Conservation (phyloP, 2,888 invertebrate genomes). For the Autographa gamma region DNA sequence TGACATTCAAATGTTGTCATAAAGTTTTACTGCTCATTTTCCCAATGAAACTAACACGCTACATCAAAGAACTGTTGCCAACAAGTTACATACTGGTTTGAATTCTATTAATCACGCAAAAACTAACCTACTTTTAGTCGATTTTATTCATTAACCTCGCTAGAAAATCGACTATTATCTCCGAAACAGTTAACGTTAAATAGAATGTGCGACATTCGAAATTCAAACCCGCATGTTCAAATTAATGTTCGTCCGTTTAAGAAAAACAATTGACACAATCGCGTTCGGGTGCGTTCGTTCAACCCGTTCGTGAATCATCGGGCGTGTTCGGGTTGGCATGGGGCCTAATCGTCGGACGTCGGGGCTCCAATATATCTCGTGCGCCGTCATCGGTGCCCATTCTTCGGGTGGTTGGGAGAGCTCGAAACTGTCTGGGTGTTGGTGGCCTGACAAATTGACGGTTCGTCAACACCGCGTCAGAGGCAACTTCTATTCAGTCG, state of each 20-base stretch:
- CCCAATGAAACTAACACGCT: constrained; percentile 29
- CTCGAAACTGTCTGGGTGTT: constrained; percentile 84
- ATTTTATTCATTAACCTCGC: constrained; percentile 48
- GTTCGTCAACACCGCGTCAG: constrained; percentile 70
- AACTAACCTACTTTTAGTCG: constrained; percentile 44
- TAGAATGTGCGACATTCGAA: constrained; percentile 70
- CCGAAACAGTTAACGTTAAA: constrained; percentile 59
- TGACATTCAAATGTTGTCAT: constrained; percentile 50
- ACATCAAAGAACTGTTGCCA: constrained; percentile 35
- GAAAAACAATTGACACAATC: constrained; percentile 85
- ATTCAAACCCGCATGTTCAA: constrained; percentile 82
- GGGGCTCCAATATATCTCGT: constrained; percentile 82
- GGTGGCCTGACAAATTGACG: constrained; percentile 86
- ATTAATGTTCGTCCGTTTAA: constrained; percentile 81
- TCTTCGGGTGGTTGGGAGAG: constrained; percentile 82
- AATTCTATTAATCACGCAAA: constrained; percentile 45
- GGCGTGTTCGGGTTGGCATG: constrained; percentile 80
- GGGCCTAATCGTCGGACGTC: constrained; percentile 85
- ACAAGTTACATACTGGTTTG: constrained; percentile 32
- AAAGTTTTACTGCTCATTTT: constrained; percentile 50
- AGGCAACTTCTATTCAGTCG: constrained; percentile 66
- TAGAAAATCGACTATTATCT: constrained; percentile 54
- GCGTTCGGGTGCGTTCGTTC: constrained; percentile 75
- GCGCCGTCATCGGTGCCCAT: constrained; percentile 85
- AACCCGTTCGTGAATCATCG: constrained; percentile 85